These are phyloP conservation scores for Idaea aversata DNA, from an alignment of 2,888 invertebrate genomes.

Conservation along the genomic window DNA sequence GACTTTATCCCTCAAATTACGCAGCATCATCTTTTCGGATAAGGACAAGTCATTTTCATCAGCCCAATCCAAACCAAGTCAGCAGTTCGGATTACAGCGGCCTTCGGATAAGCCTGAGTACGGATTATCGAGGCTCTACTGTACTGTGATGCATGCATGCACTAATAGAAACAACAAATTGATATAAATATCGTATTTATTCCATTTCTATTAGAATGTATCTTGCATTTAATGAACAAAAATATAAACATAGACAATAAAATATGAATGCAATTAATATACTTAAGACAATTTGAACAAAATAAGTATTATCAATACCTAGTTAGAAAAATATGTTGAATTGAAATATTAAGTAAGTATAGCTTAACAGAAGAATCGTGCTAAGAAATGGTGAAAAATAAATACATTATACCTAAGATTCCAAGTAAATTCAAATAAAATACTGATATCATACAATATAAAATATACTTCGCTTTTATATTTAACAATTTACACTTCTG, in stretches of 20 bases:
- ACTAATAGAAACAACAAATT: conserved; percentile 39
- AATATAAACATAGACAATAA: conserved; percentile 47
- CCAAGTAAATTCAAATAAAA: conserved; percentile 26
- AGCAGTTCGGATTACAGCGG: too few relatives aligned
- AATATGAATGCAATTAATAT: conserved; percentile 30
- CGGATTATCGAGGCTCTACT: too few relatives aligned
- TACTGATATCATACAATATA: conserved; percentile 47
- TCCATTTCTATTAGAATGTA: conserved; percentile 64
- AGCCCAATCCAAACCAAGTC: too few relatives aligned
- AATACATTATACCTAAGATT: conserved; percentile 7
- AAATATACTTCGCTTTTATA: conserved; percentile 59
- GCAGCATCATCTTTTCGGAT: too few relatives aligned
- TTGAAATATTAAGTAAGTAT: conserved; percentile 10
- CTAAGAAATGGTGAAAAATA: conserved; percentile 14
- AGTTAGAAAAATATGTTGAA: conserved; percentile 13
- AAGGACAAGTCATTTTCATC: too few relatives aligned
- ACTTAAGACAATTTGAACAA: conserved; percentile 17
- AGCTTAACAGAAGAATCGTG: conserved; percentile 13
- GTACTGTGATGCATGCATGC: background rate
- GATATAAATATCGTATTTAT: conserved; percentile 70
- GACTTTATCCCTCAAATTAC: too few relatives aligned
- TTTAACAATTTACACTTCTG: conserved; percentile 67
- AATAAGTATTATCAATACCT: background rate
- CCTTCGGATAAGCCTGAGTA: too few relatives aligned
- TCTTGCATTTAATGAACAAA: conserved; percentile 60